Conservation (phyloP, 2,888 invertebrate genomes). For the Metellina segmentata region DNA sequence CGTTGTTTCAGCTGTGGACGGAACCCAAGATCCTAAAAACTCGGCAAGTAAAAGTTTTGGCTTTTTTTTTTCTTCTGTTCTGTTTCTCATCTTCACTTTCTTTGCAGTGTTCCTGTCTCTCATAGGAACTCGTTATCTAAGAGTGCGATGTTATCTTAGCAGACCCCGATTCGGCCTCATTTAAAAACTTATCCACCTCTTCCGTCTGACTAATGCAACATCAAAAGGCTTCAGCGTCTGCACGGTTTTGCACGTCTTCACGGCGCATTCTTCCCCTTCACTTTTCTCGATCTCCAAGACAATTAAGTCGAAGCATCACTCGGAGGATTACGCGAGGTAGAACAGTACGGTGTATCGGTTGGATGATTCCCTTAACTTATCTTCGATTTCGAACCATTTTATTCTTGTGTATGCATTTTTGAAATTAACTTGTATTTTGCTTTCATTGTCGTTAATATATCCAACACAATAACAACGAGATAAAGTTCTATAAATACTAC, state of each 20-base stretch:
- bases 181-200: constrained; percentile 55
- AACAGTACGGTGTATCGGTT: too few relatives aligned
- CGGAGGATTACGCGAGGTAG: too few relatives aligned
- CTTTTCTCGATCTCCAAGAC: background rate
- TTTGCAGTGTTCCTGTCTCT: constrained; percentile 49
- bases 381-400: too few relatives aligned
- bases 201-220: constrained; percentile 17
- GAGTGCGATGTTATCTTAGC: constrained; percentile 68
- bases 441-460: too few relatives aligned
- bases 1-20: constrained; percentile 73
- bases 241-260: background rate
- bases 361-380: too few relatives aligned
- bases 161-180: constrained; percentile 61
- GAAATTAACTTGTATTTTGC: too few relatives aligned
- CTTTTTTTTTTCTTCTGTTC: constrained; percentile 9
- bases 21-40: constrained; percentile 36
- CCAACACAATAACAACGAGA: too few relatives aligned
- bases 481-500: too few relatives aligned
- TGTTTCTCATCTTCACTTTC: constrained; percentile 1
- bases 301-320: background rate
- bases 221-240: constrained; percentile 40
- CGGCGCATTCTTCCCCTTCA: background rate
- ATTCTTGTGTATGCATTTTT: too few relatives aligned
- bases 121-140: constrained; percentile 65
- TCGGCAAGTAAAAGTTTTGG: constrained; percentile 3